Conservation (phyloP, 2,888 invertebrate genomes). For the Xestia xanthographa region DNA sequence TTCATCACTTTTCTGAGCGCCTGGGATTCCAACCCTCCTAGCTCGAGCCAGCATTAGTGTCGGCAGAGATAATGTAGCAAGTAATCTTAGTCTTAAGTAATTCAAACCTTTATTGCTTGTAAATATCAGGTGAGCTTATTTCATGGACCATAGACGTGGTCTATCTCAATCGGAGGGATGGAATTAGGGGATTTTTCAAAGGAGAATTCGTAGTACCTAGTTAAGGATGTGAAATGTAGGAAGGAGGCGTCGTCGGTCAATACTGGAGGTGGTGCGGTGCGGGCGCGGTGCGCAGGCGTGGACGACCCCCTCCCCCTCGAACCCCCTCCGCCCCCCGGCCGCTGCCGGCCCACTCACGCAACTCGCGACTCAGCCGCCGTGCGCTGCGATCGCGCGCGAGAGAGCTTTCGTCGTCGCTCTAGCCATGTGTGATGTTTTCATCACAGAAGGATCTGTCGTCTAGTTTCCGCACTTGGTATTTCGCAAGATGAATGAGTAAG, state of each 20-base stretch:
- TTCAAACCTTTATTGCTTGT: conserved; percentile 62
- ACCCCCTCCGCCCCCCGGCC: conserved; percentile 74
- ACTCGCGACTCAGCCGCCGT: conserved; percentile 89
- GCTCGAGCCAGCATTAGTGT: conserved; percentile 28
- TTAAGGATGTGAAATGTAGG: conserved; percentile 90
- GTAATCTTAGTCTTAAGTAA: conserved; percentile 36
- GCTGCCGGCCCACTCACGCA: conserved; percentile 84
- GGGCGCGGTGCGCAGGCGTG: conserved; percentile 87
- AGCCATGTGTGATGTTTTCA: conserved; percentile 90
- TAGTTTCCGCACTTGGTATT: conserved; percentile 74
- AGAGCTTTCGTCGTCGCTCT: conserved; percentile 78
- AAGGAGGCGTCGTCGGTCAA: conserved; percentile 90
- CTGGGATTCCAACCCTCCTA: conserved; percentile 44
- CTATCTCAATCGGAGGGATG: conserved; percentile 84
- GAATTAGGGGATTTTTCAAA: conserved; percentile 89
- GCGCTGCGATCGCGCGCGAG: conserved; percentile 88
- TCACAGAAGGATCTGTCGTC: conserved; percentile 83
- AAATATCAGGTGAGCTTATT: conserved; percentile 72
- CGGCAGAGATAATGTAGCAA: conserved; percentile 23
- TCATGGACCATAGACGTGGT: conserved; percentile 80
- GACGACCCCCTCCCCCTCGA: conserved; percentile 71
- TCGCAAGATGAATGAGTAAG: conserved; percentile 81
- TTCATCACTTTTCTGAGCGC: conserved; percentile 38
- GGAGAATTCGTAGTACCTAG: conserved; percentile 88
- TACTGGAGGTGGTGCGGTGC: conserved; percentile 89